Evolutionary conservation across 2,797 vertebrate species (phyloP).

Genomic region (Lagodon rhomboides): DNA sequence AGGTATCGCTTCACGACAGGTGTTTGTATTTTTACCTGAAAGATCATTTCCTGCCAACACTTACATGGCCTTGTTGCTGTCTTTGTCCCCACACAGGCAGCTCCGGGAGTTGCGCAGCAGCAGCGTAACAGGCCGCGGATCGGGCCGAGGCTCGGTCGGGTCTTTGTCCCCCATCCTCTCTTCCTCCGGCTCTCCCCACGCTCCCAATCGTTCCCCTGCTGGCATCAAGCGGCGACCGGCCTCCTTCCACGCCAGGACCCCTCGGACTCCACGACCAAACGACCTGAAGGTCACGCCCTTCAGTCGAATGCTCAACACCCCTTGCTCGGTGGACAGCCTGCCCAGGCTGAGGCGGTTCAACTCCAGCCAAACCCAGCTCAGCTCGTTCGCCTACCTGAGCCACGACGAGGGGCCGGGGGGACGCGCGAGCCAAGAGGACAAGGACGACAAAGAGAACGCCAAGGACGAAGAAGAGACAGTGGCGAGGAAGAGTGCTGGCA

Average conservation of each 20-base stretch:
- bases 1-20: conserved; percentile 59
- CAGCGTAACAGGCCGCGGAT: conserved; percentile 83
- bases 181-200: conserved; percentile 88
- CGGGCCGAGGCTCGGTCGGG: conserved; percentile 86
- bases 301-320: conserved; percentile 95
- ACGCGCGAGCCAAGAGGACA: conserved; percentile 69
- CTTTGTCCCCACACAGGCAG: conserved; percentile 84
- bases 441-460: conserved; percentile 52
- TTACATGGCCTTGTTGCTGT: conserved; percentile 34
- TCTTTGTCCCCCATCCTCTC: conserved; percentile 87
- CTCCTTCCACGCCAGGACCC: conserved; percentile 91
- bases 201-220: conserved; percentile 89
- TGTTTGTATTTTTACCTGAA: background rate
- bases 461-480: conserved; percentile 45
- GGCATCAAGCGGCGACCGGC: conserved; percentile 90
- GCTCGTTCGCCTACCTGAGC: conserved; percentile 93
- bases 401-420: conserved; percentile 80
- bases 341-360: conserved; percentile 94
- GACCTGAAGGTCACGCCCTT: conserved; percentile 94
- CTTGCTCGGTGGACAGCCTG: conserved; percentile 95
- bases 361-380: conserved; percentile 91
- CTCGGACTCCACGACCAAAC: conserved; percentile 92
- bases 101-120: conserved; percentile 90
- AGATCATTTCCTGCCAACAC: background rate
- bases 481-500: conserved; percentile 42